Percentiles rank a stretch among this genome's conserved stretches.
Conservation (phyloP, 2,888 invertebrate genomes). For the Odontocolon sp. region DNA sequence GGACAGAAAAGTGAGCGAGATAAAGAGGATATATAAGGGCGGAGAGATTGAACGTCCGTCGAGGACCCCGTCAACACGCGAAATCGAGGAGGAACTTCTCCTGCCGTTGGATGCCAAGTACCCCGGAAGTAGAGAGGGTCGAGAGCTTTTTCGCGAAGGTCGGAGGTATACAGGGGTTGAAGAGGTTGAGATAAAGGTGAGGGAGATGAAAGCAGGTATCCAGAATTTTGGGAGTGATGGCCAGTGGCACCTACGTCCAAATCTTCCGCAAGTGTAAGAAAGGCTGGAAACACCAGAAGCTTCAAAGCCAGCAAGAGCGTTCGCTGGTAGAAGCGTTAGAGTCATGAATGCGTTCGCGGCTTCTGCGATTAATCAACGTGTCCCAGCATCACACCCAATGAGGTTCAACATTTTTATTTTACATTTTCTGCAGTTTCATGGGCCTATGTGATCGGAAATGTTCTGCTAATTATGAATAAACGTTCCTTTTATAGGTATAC, state of each 20-base stretch:
- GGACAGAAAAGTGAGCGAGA: conserved; percentile 32
- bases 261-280: not conserved
- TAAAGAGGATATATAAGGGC: conserved; percentile 40
- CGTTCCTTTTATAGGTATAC: too few species aligned
- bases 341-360: too few species aligned
- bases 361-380: too few species aligned
- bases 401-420: too few species aligned
- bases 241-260: not conserved
- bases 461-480: too few species aligned
- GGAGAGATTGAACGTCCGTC: conserved; percentile 41
- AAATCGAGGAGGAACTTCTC: conserved; percentile 44
- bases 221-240: not conserved
- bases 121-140: conserved; percentile 17
- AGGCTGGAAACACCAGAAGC: too few species aligned
- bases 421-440: too few species aligned
- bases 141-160: conserved; percentile 26
- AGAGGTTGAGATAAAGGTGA: conserved; percentile 9
- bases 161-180: not conserved
- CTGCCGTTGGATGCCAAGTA: conserved; percentile 19
- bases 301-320: too few species aligned
- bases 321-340: too few species aligned
- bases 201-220: not conserved
- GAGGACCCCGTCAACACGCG: conserved; percentile 43
- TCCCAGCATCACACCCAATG: too few species aligned
- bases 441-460: too few species aligned